Evolutionary conservation across 2,888 invertebrate genomes (phyloP), one percentile per base, ranked within the genome.

Genomic region (Bursaphelenchus okinawaensis): DNA sequence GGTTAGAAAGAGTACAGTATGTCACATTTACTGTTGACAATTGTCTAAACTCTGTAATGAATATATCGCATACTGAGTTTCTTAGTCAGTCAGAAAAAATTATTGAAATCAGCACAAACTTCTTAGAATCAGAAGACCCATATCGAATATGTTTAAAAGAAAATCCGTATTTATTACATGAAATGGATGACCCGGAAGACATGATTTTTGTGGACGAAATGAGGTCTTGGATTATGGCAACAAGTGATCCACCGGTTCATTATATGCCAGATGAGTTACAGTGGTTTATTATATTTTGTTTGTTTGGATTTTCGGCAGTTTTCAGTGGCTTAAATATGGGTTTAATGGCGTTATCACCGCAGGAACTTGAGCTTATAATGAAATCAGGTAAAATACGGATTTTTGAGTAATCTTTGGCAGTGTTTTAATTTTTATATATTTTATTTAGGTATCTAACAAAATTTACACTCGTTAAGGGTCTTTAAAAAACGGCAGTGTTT

Each of bases 241-340:
- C 68, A 20, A 62, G 65, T 20, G 72, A 71, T 23, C 70, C 75
- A 7, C 73, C 70, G 9, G 62, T 69, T 19, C 73, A 75, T 56
- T 68, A 70, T 28, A 68, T 75, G 68, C 75, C 75, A 4, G 69
- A 77, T 19, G 73, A 73, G 52, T 59, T 75, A 23, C 75, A 76
- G 62, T 59, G 63, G 7, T 19, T 27, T 0, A 87, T 92, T 19
- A 89, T 92, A 63, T 66, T 88, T 9, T 40, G 83, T 16, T 90
- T 96, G 72, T 86, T 98, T 52, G 85, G 86, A 71, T 90, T 96
- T 79, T 96, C 96, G 0, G 92, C 94, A 0, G 85, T 98, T 1
- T 98, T 96, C 84, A 95, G 94, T 62, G 98, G 98, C 0, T 86
- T 98, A 29, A 98, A 96, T 84, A 86, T 98, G 31, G 87, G 98